Evolutionary conservation across 2,113 vertebrate species (phyloP).

Genomic region (Paralichthys olivaceus): DNA sequence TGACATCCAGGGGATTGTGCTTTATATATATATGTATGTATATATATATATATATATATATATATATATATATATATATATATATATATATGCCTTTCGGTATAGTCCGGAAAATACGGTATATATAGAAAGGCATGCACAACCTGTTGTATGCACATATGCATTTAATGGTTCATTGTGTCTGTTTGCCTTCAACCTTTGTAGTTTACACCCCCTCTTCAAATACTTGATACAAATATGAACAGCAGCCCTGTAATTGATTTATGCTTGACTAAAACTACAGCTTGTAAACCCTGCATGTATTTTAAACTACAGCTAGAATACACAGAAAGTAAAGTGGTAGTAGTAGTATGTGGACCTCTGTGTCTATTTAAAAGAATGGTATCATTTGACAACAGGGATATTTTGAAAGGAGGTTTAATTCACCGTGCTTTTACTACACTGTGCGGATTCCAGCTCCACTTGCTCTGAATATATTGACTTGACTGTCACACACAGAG

Average conservation of each 20-base stretch:
- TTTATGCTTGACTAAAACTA: not conserved
- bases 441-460: slow-evolving; percentile 19
- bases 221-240: not conserved
- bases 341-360: no score
- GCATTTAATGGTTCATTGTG: not conserved
- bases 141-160: not conserved
- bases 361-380: slow-evolving; percentile 16
- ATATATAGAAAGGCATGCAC: not conserved
- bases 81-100: no score
- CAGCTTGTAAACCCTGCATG: not conserved
- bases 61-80: no score
- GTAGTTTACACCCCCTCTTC: not conserved
- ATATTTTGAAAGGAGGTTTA: slow-evolving; percentile 41
- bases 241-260: not conserved
- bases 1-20: not conserved
- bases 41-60: no score
- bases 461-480: not conserved
- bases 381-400: slow-evolving; percentile 5
- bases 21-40: slow-evolving; percentile 7
- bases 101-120: no score
- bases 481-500: not conserved
- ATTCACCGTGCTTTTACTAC: slow-evolving; percentile 6
- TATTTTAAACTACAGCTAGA: not conserved
- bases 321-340: slow-evolving; percentile 1
- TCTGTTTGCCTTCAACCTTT: not conserved